A percentile compares a stretch with the other conserved stretches of the same genome.
Evolutionary conservation across 1,140 invertebrate species (phyloP).

Genomic region (Orussus abietinus): DNA sequence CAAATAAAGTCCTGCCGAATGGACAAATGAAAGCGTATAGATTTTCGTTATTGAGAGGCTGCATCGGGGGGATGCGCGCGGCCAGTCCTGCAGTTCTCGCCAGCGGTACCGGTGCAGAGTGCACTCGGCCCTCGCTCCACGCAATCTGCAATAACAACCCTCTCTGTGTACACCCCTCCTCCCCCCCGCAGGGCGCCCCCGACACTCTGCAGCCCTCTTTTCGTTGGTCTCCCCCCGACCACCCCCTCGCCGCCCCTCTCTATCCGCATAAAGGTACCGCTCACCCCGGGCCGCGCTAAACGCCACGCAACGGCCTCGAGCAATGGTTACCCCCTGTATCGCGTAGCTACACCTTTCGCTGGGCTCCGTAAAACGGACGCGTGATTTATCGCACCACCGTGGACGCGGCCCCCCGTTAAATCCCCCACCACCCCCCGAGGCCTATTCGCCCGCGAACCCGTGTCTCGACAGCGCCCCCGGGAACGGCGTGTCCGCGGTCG

Average conservation of each 20-base stretch:
- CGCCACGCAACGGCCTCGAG: slow-evolving; percentile 20
- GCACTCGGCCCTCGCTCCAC: slow-evolving; percentile 34
- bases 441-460: slow-evolving; percentile 15
- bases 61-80: slow-evolving; percentile 23
- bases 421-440: slow-evolving; percentile 2
- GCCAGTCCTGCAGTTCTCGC: slow-evolving; percentile 20
- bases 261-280: slow-evolving; percentile 14
- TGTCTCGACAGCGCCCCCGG: slow-evolving; percentile 3
- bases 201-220: slow-evolving; percentile 8
- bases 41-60: slow-evolving; percentile 45
- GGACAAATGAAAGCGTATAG: slow-evolving; percentile 44
- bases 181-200: slow-evolving; percentile 2
- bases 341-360: slow-evolving; percentile 15
- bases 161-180: slow-evolving; percentile 25
- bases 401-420: slow-evolving; percentile 2
- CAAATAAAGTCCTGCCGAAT: slow-evolving; percentile 40
- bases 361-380: slow-evolving; percentile 20
- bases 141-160: slow-evolving; percentile 46
- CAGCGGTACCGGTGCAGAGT: slow-evolving; percentile 30
- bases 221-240: slow-evolving; percentile 9
- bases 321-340: slow-evolving; percentile 20
- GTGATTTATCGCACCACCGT: slow-evolving; percentile 21
- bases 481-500: background rate
- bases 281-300: slow-evolving; percentile 25
- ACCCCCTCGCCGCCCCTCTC: slow-evolving; percentile 3